Evolutionary conservation across 92 coral and sea anemone genomes (phyloP).

Genomic region (Pocillopora meandrina): DNA sequence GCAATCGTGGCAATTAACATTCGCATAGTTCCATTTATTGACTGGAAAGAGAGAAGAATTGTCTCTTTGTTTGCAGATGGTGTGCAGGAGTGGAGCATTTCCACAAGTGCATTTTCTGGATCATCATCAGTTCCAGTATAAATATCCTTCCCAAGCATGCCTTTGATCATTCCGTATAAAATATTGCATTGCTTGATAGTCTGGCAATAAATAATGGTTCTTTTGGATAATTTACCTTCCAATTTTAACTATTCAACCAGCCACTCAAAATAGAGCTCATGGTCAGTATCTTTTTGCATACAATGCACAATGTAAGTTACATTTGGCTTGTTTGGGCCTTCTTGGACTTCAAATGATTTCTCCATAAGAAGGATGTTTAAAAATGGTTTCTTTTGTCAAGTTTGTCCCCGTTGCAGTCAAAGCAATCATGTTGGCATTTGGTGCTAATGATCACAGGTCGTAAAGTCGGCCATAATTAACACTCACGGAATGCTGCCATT

Average conservation of each 20-base stretch:
- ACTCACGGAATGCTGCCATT: conserved; percentile 49
- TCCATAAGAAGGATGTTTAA: conserved; percentile 4
- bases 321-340: background rate
- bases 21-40: conserved; percentile 23
- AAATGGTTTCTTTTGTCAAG: conserved; percentile 45
- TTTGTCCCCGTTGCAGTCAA: conserved; percentile 51
- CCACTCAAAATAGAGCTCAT: background rate
- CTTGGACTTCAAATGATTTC: background rate
- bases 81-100: conserved; percentile 29
- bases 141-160: conserved; percentile 9
- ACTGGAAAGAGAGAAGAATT: conserved; percentile 33
- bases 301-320: background rate
- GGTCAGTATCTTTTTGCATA: background rate
- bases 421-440: conserved; percentile 33
- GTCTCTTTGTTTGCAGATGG: conserved; percentile 22
- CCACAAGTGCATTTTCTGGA: conserved; percentile 6
- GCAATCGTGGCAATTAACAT: conserved; percentile 35
- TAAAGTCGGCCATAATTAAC: conserved; percentile 32
- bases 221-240: too few relatives aligned
- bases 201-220: background rate
- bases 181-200: background rate
- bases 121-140: background rate
- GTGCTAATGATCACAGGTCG: conserved; percentile 45
- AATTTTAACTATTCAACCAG: background rate
- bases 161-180: background rate